Evolutionary conservation across 2,797 vertebrate species (phyloP), one percentile per base, ranked within the genome.

Genomic region (Crypturellus tataupa): DNA sequence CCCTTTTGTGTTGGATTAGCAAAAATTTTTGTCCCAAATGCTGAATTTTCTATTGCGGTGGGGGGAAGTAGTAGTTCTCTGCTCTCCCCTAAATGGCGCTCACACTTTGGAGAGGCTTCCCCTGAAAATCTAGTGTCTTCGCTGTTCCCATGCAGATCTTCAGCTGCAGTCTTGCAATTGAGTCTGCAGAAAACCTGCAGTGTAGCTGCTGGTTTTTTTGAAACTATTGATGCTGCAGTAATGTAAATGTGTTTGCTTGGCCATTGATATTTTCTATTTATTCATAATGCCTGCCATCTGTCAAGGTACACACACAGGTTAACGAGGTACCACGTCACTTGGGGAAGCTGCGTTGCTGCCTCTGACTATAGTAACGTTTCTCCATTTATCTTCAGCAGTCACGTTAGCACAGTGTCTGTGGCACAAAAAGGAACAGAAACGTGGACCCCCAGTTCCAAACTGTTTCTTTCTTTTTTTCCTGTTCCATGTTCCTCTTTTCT

Each of bases 291-390:
- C 21, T 6, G 11, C 47, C 47, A 49, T 24, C 47, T 49, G 47
- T 24, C 47, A 49, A 24, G 23, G 47, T 47, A 21, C 46, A 24
- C 20, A 23, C 42, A 25, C 31, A 17, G 73, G 55, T 29, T 10
- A 7, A 27, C 31, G 11, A 53, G 39, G 31, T 6, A 2, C 37
- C 8, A 0, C 2, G 23, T 14, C 62, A 0, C 33, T 39, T 72
- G 70, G 78, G 65, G 72, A 44, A n/a, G 60, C 51, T 55, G 51
- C 47, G 15, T 55, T 24, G 6, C 20, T 27, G 3, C 18, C 79
- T 31, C 44, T 2, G 44, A 27, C 6, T 14, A 35, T 8, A 15
- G n/a, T 17, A 82, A n/a, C 85, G 12, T 35, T n/a, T 67, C n/a
- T 62, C 73, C 53, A 8, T 10, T 55, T 55, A 10, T 31, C 29